Conservation (phyloP, 2,113 vertebrate genomes). For the Charina bottae region DNA sequence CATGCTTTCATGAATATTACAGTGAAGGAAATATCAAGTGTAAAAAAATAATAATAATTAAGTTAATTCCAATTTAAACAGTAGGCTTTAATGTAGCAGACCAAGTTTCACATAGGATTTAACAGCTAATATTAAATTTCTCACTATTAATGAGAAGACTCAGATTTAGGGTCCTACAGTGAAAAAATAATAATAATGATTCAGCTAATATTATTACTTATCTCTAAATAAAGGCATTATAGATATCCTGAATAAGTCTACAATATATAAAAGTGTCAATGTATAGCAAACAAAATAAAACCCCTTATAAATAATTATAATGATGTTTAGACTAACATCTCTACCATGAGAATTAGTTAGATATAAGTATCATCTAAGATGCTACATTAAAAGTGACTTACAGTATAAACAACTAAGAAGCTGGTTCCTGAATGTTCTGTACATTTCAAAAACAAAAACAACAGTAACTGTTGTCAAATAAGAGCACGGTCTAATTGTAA, state of each 20-base stretch:
- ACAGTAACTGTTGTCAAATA: slow-evolving; percentile 45
- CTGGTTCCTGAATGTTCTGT: slow-evolving; percentile 20
- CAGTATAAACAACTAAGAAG: slow-evolving; percentile 51
- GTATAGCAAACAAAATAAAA: slow-evolving; percentile 70
- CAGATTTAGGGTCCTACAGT: slow-evolving; percentile 82
- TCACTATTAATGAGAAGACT: slow-evolving; percentile 87
- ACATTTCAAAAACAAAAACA: slow-evolving; percentile 52
- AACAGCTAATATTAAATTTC: slow-evolving; percentile 84
- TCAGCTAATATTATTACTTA: slow-evolving; percentile 88
- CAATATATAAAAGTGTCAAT: slow-evolving; percentile 76
- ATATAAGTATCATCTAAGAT: slow-evolving; percentile 47
- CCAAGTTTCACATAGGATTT: slow-evolving; percentile 82
- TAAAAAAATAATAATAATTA: slow-evolving; percentile 83
- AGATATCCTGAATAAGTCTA: slow-evolving; percentile 77
- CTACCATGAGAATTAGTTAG: slow-evolving; percentile 31
- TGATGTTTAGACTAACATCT: slow-evolving; percentile 51
- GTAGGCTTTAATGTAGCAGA: slow-evolving; percentile 79
- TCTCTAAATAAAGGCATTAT: slow-evolving; percentile 85
- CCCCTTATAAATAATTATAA: slow-evolving; percentile 68
- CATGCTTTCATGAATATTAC: slow-evolving; percentile 91
- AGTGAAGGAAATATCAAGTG: slow-evolving; percentile 91
- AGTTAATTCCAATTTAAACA: slow-evolving; percentile 86
- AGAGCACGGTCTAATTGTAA: slow-evolving; percentile 1
- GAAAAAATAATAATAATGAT: slow-evolving; percentile 82
- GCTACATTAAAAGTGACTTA: slow-evolving; percentile 36